Evolutionary conservation across 2,888 invertebrate species (phyloP).

Genomic region (Acrobeloides nanus): DNA sequence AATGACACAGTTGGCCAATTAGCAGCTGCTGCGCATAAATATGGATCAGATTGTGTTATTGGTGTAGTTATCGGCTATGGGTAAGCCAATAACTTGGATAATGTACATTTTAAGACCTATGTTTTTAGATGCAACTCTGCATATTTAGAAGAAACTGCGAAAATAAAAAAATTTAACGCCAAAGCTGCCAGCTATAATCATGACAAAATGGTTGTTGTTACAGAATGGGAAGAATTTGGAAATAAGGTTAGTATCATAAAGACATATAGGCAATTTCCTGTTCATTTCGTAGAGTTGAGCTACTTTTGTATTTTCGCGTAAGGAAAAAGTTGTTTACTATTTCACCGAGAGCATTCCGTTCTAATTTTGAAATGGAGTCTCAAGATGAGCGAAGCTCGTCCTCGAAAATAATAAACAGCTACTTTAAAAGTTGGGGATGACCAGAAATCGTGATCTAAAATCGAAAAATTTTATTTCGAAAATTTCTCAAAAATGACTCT

Average conservation of each 20-base stretch:
- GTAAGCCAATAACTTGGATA: conserved; percentile 18
- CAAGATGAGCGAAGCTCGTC: too few relatives aligned
- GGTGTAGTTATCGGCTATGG: conserved; percentile 53
- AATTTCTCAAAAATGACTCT: too few relatives aligned
- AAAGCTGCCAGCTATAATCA: conserved; percentile 35
- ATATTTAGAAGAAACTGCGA: conserved; percentile 49
- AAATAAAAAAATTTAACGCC: conserved; percentile 51
- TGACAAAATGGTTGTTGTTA: conserved; percentile 52
- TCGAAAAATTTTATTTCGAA: too few relatives aligned
- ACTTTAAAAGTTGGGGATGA: too few relatives aligned
- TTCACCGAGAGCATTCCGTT: too few relatives aligned
- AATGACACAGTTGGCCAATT: conserved; percentile 54
- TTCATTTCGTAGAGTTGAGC: too few relatives aligned
- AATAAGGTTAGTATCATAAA: conserved; percentile 30
- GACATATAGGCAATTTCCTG: too few relatives aligned
- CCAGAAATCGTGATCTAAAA: too few relatives aligned
- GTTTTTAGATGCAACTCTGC: conserved; percentile 50
- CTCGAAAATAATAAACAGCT: too few relatives aligned
- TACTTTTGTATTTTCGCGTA: too few relatives aligned
- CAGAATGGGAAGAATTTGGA: conserved; percentile 54
- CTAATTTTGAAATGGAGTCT: too few relatives aligned
- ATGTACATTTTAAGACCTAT: not conserved
- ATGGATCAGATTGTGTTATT: conserved; percentile 50
- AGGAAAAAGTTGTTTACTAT: too few relatives aligned
- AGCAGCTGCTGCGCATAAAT: conserved; percentile 50